A percentile compares a stretch with the other conserved stretches of the same genome.
Evolutionary conservation across 2,888 invertebrate species (phyloP).

Genomic region (Galerucella pusilla): DNA sequence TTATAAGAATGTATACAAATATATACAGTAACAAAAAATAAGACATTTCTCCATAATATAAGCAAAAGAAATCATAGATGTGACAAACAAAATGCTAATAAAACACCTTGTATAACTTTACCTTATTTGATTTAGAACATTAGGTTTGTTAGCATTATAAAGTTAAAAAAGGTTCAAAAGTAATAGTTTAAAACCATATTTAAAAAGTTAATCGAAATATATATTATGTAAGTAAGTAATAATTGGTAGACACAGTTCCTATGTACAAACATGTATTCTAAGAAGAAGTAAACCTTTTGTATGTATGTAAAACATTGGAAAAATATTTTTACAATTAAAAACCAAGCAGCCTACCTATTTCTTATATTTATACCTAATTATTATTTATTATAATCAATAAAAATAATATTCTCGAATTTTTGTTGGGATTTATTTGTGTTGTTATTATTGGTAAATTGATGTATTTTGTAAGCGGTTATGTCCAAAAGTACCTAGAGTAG

Average conservation of each 20-base stretch:
- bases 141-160: background rate
- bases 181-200: background rate
- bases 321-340: too few relatives aligned
- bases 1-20: background rate
- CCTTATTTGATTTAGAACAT: background rate
- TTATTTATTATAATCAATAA: too few relatives aligned
- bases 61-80: background rate
- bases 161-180: background rate
- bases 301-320: too few relatives aligned
- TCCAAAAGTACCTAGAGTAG: too few relatives aligned
- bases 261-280: background rate
- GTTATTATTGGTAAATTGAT: too few relatives aligned
- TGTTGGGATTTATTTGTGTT: too few relatives aligned
- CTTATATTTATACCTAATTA: too few relatives aligned
- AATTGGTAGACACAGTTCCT: background rate
- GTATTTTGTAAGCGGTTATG: too few relatives aligned
- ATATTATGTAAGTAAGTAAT: background rate
- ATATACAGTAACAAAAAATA: constrained; percentile 2
- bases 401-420: too few relatives aligned
- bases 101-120: constrained; percentile 1
- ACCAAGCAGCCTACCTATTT: too few relatives aligned
- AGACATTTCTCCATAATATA: background rate
- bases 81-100: background rate
- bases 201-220: background rate
- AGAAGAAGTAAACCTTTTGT: too few relatives aligned